These are phyloP conservation scores for Rhynchotus rufescens DNA, from an alignment of 2,797 vertebrate genomes.

Conservation along the genomic window DNA sequence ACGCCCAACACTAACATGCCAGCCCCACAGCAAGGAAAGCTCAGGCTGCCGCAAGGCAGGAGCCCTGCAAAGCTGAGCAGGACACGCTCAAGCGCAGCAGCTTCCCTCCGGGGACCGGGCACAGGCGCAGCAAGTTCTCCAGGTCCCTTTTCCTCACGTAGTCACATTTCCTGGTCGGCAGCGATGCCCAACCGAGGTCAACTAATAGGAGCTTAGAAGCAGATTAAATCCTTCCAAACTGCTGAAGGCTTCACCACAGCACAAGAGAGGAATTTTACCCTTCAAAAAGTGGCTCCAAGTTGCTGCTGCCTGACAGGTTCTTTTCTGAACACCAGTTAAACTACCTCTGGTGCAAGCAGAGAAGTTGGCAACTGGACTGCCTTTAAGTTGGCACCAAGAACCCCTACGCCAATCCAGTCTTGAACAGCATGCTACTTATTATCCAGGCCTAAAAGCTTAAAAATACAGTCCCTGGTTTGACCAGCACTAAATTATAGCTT, in stretches of 20 bases:
- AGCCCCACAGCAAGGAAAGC: neutral
- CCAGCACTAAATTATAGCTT: neutral
- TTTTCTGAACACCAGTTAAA: neutral
- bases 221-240: neutral
- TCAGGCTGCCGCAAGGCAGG: neutral
- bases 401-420: neutral
- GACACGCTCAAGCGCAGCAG: neutral
- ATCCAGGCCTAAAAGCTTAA: neutral
- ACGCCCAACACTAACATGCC: neutral
- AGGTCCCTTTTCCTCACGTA: neutral
- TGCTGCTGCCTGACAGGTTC: neutral
- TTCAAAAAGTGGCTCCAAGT: neutral
- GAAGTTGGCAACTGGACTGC: neutral
- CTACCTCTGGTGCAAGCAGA: neutral
- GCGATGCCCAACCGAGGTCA: neutral
- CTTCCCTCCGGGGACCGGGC: neutral
- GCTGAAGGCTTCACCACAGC: neutral
- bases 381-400: rapidly evolving
- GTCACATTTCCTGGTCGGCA: neutral
- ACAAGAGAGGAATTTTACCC: neutral
- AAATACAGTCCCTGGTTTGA: neutral
- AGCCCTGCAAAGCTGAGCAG: neutral
- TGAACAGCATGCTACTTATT: neutral
- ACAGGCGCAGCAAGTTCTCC: neutral
- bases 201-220: neutral